phyloP scores from a whole-genome alignment of 1,140 invertebrate species.

The Subanguina moxae region DNA sequence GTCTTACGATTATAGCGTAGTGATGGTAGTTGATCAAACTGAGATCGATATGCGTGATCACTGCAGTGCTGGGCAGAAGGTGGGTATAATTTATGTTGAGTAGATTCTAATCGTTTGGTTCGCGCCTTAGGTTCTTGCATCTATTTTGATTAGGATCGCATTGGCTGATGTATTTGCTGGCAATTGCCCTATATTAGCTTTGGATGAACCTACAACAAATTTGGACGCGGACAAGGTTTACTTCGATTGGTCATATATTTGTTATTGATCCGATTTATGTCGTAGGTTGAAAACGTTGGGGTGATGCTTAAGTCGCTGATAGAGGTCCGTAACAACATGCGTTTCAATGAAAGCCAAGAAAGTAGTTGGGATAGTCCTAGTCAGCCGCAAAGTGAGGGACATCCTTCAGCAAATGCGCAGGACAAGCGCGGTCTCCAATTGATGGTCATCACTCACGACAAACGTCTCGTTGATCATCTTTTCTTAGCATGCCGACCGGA shows the following conservation, averaged over 20 bases:
- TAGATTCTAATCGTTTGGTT: too few species aligned
- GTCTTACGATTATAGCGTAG: constrained; percentile 66
- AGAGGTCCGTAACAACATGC: constrained; percentile 25
- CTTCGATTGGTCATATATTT: neutral
- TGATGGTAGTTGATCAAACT: constrained; percentile 75
- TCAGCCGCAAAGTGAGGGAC: neutral
- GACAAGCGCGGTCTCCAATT: neutral
- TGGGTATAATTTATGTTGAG: too few species aligned
- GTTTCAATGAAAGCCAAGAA: neutral
- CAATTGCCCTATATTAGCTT: constrained; percentile 85
- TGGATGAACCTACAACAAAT: constrained; percentile 99
- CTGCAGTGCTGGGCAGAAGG: constrained; percentile 92
- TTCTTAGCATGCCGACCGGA: constrained; percentile 49
- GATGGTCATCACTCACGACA: constrained; percentile 88
- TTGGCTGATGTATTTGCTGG: constrained; percentile 87
- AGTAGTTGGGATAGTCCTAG: neutral
- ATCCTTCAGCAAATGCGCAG: too few species aligned
- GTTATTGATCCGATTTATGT: neutral
- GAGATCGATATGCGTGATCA: constrained; percentile 90
- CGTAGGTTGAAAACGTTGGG: constrained; percentile 70
- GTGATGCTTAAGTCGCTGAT: constrained; percentile 68
- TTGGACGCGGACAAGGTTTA: constrained; percentile 82
- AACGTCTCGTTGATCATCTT: constrained; percentile 60
- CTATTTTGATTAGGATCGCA: constrained; percentile 81
- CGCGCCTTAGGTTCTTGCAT: constrained; percentile 56